phyloP scores from a whole-genome alignment of 2,797 vertebrate genomes.

The Potorous gilbertii region DNA sequence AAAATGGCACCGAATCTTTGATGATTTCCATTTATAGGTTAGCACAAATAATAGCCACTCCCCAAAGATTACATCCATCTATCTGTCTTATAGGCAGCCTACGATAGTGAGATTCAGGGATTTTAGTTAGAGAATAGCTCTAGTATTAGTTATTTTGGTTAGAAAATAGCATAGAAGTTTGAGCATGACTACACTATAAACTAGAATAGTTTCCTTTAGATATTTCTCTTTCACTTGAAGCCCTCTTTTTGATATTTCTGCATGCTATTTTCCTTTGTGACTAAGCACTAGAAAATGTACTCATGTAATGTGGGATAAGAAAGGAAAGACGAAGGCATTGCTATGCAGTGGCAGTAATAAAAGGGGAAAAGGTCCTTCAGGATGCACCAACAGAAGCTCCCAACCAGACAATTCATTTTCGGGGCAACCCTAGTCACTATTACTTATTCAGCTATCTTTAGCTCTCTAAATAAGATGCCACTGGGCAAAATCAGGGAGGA shows the following conservation, averaged over 20 bases:
- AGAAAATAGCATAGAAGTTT: not conserved
- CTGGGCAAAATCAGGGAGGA: not conserved
- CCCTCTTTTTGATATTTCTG: not conserved
- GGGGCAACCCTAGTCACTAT: not conserved
- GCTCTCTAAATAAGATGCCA: not conserved
- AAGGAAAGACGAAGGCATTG: not conserved
- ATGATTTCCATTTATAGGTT: not conserved
- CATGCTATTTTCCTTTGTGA: not conserved
- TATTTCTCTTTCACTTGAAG: not conserved
- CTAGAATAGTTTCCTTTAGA: not conserved
- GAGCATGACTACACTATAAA: not conserved
- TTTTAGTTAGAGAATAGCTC: not conserved
- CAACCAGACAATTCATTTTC: not conserved
- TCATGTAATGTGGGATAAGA: not conserved
- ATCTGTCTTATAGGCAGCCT: not conserved
- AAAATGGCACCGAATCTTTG: not conserved
- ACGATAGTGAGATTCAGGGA: not conserved
- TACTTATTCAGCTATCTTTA: not conserved
- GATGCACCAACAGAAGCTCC: not conserved
- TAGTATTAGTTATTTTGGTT: not conserved
- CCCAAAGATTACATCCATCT: not conserved
- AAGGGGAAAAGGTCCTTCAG: not conserved
- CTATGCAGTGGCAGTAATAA: not conserved
- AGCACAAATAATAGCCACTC: not conserved
- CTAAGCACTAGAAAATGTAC: not conserved